These are phyloP conservation scores for Latrodectus geometricus DNA, from an alignment of 1,140 invertebrate genomes.

Conservation along the genomic window DNA sequence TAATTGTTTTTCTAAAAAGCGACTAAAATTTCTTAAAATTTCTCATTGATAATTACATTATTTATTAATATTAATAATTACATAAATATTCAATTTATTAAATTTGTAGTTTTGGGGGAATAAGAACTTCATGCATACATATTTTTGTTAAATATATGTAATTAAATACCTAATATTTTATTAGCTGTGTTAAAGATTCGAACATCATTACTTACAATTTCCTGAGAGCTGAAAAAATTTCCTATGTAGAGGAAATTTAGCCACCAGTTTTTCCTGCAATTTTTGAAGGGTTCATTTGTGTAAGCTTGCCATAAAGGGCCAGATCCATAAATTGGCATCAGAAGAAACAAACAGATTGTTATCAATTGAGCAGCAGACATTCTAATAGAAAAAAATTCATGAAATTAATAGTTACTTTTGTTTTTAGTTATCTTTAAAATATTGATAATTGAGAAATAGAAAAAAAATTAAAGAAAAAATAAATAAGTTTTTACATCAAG, in stretches of 20 bases:
- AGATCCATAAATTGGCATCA: conserved; percentile 57
- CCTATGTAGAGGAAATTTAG: conserved; percentile 70
- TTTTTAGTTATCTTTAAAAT: not conserved
- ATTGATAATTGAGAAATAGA: too few relatives aligned
- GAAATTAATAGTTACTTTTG: not conserved
- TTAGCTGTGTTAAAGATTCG: not conserved
- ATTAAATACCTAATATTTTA: not conserved
- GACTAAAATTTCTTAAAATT: too few relatives aligned
- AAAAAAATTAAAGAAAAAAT: too few relatives aligned
- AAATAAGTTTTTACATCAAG: too few relatives aligned
- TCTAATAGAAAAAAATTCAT: conserved; percentile 7
- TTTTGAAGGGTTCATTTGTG: conserved; percentile 24
- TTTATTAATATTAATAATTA: too few relatives aligned
- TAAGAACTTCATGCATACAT: too few relatives aligned
- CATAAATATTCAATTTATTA: too few relatives aligned
- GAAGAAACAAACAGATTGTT: conserved; percentile 27
- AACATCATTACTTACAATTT: conserved; percentile 6
- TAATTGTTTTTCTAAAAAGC: too few relatives aligned
- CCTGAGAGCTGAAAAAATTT: conserved; percentile 75
- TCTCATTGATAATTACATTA: too few relatives aligned
- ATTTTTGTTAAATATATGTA: too few relatives aligned
- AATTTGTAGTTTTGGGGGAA: too few relatives aligned
- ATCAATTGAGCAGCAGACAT: conserved; percentile 49
- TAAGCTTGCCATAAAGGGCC: conserved; percentile 56
- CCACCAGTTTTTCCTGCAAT: conserved; percentile 63